Evolutionary conservation across 2,888 invertebrate species (phyloP).

Genomic region (Drosophila birchii): DNA sequence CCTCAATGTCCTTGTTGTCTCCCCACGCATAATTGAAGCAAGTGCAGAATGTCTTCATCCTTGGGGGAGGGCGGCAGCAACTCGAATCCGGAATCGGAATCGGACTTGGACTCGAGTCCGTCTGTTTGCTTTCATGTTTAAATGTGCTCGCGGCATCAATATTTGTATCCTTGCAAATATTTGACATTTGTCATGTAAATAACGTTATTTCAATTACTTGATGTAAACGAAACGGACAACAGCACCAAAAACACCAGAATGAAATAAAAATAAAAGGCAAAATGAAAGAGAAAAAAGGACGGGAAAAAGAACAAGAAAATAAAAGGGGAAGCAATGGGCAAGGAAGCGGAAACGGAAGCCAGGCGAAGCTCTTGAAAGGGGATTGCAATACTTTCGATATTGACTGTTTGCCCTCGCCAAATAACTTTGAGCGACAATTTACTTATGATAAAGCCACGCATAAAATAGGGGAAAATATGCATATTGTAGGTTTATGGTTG

Average conservation of each 20-base stretch:
- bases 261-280: slow-evolving; percentile 6
- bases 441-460: slow-evolving; percentile 33
- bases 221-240: slow-evolving; percentile 42
- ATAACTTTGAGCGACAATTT: slow-evolving; percentile 53
- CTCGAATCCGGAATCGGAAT: slow-evolving; percentile 8
- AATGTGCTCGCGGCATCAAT: slow-evolving; percentile 75
- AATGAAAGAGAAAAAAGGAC: not conserved
- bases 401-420: slow-evolving; percentile 56
- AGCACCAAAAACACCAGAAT: slow-evolving; percentile 16
- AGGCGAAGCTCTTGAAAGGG: slow-evolving; percentile 20
- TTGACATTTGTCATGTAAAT: slow-evolving; percentile 72
- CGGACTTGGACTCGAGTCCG: slow-evolving; percentile 15
- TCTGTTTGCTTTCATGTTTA: slow-evolving; percentile 61
- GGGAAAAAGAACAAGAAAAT: not conserved
- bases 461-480: slow-evolving; percentile 15
- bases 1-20: not conserved
- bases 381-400: slow-evolving; percentile 53
- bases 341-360: slow-evolving; percentile 1
- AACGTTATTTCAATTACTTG: slow-evolving; percentile 74
- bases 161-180: slow-evolving; percentile 72
- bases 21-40: slow-evolving; percentile 72
- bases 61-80: not conserved
- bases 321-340: not conserved
- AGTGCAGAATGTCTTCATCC: slow-evolving; percentile 74
- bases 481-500: slow-evolving; percentile 6